Conservation (phyloP, 2,797 vertebrate genomes). For the Enteromius radiatus region DNA sequence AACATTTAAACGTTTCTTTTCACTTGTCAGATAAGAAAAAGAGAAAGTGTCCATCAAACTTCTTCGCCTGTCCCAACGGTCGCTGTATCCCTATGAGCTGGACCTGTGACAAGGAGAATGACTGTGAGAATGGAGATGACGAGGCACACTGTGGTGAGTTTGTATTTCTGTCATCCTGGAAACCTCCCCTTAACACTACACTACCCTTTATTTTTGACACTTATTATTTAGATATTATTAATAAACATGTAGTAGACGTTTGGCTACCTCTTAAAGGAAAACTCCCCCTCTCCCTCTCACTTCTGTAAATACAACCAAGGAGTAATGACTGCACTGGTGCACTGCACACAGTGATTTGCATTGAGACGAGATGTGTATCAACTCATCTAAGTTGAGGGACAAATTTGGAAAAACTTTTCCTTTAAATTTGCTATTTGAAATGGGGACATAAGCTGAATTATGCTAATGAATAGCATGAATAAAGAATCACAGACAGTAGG, state of each 20-base stretch:
- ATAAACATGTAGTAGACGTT: not conserved
- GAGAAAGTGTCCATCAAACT: constrained; percentile 81
- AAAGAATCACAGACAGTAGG: not conserved
- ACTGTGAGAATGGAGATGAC: constrained; percentile 86
- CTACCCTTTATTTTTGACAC: not conserved
- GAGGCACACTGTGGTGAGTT: constrained; percentile 83
- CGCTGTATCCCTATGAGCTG: constrained; percentile 86
- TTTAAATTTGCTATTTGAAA: not conserved
- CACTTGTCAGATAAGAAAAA: constrained; percentile 81
- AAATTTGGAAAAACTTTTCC: no score
- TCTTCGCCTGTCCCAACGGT: constrained; percentile 90
- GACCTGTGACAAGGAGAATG: constrained; percentile 87
- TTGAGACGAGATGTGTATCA: no score
- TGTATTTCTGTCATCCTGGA: not conserved
- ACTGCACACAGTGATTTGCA: no score
- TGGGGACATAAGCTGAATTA: not conserved
- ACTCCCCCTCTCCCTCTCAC: no score
- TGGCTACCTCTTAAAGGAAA: not conserved
- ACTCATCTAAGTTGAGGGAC: no score
- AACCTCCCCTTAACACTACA: not conserved
- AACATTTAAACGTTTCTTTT: not conserved
- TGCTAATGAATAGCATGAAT: not conserved
- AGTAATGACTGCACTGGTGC: no score
- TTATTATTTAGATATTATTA: not conserved
- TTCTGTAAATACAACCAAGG: no score